Percentiles rank a stretch among this genome's conserved stretches.
phyloP scores from a whole-genome alignment of 2,888 invertebrate species.

The Ornithoptera priamus region DNA sequence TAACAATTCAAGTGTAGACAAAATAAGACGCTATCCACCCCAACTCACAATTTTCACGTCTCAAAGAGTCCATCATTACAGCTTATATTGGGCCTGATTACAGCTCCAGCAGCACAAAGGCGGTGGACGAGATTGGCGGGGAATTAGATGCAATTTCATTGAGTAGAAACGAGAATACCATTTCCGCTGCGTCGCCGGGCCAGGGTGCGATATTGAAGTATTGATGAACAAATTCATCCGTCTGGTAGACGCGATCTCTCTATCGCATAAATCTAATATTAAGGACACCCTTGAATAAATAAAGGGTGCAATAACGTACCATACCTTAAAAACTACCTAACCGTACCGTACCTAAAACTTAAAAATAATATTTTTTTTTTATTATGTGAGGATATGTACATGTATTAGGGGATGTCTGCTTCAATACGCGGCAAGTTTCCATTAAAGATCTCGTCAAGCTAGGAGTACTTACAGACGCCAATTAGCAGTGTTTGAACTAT shows the following conservation, averaged over 20 bases:
- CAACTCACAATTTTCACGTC: slow-evolving; percentile 16
- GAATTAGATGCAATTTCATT: slow-evolving; percentile 69
- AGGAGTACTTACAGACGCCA: too few relatives aligned
- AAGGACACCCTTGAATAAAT: slow-evolving; percentile 5
- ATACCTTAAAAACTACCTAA: too few relatives aligned
- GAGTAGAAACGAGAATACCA: slow-evolving; percentile 57
- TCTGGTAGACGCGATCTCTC: slow-evolving; percentile 19
- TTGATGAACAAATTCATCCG: slow-evolving; percentile 49
- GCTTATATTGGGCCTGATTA: slow-evolving; percentile 21
- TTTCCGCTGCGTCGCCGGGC: slow-evolving; percentile 43
- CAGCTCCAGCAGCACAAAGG: slow-evolving; percentile 42
- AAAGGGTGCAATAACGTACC: background rate
- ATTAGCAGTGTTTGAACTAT: too few relatives aligned
- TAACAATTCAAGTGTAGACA: background rate
- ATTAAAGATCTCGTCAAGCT: too few relatives aligned
- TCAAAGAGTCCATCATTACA: slow-evolving; percentile 24
- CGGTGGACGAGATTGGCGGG: slow-evolving; percentile 45
- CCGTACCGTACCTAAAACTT: too few relatives aligned
- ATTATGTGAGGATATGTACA: too few relatives aligned
- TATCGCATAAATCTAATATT: slow-evolving; percentile 22
- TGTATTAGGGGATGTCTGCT: too few relatives aligned
- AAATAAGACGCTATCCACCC: slow-evolving; percentile 4
- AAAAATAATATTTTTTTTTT: too few relatives aligned
- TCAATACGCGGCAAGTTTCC: too few relatives aligned
- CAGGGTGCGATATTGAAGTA: slow-evolving; percentile 56